Percentiles rank a stretch among this genome's conserved stretches.
Evolutionary conservation across 2,888 invertebrate genomes (phyloP).

Genomic region (Phlogophora meticulosa): DNA sequence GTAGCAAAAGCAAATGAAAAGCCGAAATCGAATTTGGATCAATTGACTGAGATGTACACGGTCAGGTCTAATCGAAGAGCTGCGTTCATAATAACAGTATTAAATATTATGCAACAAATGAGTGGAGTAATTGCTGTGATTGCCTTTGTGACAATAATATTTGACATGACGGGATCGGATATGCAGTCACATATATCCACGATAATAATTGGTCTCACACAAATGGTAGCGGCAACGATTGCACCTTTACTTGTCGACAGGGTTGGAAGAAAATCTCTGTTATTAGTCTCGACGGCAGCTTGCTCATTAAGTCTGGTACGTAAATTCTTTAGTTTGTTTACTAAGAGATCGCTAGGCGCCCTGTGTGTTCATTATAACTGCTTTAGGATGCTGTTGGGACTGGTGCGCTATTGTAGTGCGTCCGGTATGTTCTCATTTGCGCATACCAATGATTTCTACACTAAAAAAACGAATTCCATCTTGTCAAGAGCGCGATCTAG

Average conservation of each 20-base stretch:
- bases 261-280: constrained; percentile 71
- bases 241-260: constrained; percentile 76
- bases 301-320: constrained; percentile 77
- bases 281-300: constrained; percentile 72
- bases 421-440: too few relatives aligned
- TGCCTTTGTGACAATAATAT: constrained; percentile 75
- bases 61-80: constrained; percentile 73
- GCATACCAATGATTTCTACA: too few relatives aligned
- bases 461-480: too few relatives aligned
- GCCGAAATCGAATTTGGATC: constrained; percentile 43
- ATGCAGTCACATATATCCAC: constrained; percentile 74
- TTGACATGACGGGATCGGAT: constrained; percentile 72
- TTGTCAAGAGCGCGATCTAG: too few relatives aligned
- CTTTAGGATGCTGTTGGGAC: too few relatives aligned
- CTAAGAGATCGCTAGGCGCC: too few relatives aligned
- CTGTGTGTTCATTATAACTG: too few relatives aligned
- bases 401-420: too few relatives aligned
- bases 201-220: constrained; percentile 75
- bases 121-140: constrained; percentile 73
- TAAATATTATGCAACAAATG: constrained; percentile 72
- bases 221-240: constrained; percentile 69
- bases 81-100: constrained; percentile 68
- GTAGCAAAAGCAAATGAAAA: constrained; percentile 59
- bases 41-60: constrained; percentile 72
- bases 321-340: constrained; percentile 50